These are phyloP conservation scores for Germaria angustata DNA, from an alignment of 2,888 invertebrate species.

Conservation along the genomic window DNA sequence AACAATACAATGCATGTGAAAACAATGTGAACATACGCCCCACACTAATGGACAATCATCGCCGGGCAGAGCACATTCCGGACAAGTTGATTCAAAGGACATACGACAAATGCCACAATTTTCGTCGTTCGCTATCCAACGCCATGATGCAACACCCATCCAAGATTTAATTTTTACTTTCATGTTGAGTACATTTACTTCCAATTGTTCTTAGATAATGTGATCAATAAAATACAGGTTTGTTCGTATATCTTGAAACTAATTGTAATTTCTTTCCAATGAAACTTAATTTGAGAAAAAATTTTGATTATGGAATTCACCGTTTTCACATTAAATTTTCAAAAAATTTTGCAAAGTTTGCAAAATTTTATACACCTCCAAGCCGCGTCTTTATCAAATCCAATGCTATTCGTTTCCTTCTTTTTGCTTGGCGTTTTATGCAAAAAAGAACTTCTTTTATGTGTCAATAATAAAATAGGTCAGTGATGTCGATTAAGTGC, in stretches of 20 bases:
- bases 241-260: too few species aligned
- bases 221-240: background rate
- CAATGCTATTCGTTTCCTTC: too few species aligned
- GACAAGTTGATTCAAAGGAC: constrained; percentile 99
- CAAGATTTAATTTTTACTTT: constrained; percentile 82
- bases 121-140: constrained; percentile 99
- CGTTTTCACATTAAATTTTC: background rate
- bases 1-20: constrained; percentile 99
- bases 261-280: too few species aligned
- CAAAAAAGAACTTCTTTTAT: background rate
- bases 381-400: too few species aligned
- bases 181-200: constrained; percentile 73
- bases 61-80: constrained; percentile 97
- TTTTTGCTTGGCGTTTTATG: too few species aligned
- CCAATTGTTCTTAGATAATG: background rate
- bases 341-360: too few species aligned
- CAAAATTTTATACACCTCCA: too few species aligned
- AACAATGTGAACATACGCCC: constrained; percentile 99
- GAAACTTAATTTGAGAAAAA: background rate
- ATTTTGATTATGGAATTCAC: too few species aligned
- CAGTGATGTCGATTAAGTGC: background rate
- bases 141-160: constrained; percentile 98
- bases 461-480: constrained; percentile 16
- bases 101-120: constrained; percentile 99
- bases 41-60: constrained; percentile 99